Conservation (phyloP, 1,140 invertebrate species). For the Aplysia californica region DNA sequence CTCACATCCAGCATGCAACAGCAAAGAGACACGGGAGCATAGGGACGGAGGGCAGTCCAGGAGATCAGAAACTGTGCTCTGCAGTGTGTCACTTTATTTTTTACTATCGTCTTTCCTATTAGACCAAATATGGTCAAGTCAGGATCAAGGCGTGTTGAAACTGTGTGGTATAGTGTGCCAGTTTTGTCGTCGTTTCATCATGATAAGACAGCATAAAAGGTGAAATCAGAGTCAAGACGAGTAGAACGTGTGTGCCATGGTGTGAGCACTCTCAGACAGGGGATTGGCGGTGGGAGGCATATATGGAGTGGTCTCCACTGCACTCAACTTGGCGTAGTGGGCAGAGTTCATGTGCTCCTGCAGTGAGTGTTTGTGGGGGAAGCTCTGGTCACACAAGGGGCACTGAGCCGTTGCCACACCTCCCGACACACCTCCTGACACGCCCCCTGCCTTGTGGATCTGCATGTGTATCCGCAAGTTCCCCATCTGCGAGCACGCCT, state of each 20-base stretch:
- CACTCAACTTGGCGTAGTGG: neutral
- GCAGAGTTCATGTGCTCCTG: conserved; percentile 6
- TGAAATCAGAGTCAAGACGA: neutral
- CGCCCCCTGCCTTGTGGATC: conserved; percentile 7
- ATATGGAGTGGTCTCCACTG: neutral
- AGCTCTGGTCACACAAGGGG: neutral
- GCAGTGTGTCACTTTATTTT: no score
- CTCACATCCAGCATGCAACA: no score
- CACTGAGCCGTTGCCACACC: neutral
- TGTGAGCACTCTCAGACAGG: neutral
- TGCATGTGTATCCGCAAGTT: conserved; percentile 13
- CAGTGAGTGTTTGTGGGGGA: neutral
- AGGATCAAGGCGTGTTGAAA: no score
- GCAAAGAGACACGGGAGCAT: no score
- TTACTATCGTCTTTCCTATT: no score
- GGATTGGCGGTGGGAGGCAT: neutral
- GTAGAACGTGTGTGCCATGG: neutral
- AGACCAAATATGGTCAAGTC: no score
- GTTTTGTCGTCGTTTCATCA: no score
- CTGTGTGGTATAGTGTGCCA: no score
- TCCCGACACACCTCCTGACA: no score
- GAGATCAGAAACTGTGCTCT: no score
- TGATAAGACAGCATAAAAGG: no score
- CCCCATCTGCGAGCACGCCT: conserved; percentile 2
- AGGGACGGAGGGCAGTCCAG: no score